These are phyloP conservation scores for Synergus itoensis DNA, from an alignment of 2,888 invertebrate species.

Conservation along the genomic window DNA sequence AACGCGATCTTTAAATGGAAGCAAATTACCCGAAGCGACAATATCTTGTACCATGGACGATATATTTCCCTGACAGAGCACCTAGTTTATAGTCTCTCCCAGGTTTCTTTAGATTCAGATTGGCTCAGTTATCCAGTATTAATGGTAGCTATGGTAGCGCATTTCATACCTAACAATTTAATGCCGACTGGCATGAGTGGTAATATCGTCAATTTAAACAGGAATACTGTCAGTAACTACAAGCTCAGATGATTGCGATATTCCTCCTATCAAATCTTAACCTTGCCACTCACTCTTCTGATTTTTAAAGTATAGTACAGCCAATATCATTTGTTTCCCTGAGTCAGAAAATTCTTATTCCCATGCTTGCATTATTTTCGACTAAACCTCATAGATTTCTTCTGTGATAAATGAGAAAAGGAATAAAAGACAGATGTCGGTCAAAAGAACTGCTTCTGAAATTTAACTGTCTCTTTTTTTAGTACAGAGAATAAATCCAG, in stretches of 20 bases:
- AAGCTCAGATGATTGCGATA: too few relatives aligned
- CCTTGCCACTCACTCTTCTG: neutral
- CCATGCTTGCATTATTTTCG: too few relatives aligned
- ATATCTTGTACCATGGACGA: neutral
- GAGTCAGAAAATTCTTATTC: too few relatives aligned
- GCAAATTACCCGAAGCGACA: neutral
- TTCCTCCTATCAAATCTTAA: too few relatives aligned
- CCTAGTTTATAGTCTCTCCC: neutral
- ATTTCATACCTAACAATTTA: slow-evolving; percentile 7
- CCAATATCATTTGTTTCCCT: neutral
- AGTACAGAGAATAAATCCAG: neutral
- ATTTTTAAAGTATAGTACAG: neutral
- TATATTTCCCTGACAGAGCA: neutral
- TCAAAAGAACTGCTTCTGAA: neutral
- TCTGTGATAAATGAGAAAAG: too few relatives aligned
- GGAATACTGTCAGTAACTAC: neutral
- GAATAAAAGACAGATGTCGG: too few relatives aligned
- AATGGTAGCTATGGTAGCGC: neutral
- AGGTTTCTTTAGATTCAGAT: neutral
- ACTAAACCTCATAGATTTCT: too few relatives aligned
- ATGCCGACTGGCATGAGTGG: neutral
- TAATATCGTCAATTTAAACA: neutral
- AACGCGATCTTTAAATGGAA: neutral
- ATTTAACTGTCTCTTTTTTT: neutral
- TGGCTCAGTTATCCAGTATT: neutral